Evolutionary conservation across 2,888 invertebrate genomes (phyloP).

Genomic region (Timema cristinae): DNA sequence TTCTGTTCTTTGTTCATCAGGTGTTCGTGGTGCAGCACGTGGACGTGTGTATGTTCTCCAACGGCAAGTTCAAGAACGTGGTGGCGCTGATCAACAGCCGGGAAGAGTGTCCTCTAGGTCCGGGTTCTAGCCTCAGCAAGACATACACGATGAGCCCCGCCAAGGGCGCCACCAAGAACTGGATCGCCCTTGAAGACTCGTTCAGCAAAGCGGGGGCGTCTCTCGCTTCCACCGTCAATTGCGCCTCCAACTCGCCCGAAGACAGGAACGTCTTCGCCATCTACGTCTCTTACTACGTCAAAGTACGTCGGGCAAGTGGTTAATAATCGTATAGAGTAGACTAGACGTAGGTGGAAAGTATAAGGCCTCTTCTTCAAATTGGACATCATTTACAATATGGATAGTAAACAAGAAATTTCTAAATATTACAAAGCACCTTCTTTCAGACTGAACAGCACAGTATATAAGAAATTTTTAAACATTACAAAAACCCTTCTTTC

Average conservation of each 20-base stretch:
- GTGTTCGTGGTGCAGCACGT: constrained; percentile 83
- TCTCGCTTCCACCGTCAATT: constrained; percentile 52
- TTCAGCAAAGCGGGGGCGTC: constrained; percentile 60
- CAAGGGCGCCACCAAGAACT: constrained; percentile 78
- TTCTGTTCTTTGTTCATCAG: constrained; percentile 46
- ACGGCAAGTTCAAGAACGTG: constrained; percentile 91
- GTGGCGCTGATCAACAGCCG: constrained; percentile 65
- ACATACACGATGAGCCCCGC: constrained; percentile 66
- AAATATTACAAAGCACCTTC: no score
- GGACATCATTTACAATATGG: no score
- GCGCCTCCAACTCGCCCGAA: constrained; percentile 54
- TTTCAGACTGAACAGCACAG: no score
- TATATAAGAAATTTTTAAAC: no score
- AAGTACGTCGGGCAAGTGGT: constrained; percentile 46
- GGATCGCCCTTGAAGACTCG: constrained; percentile 87
- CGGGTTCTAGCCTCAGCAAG: constrained; percentile 57
- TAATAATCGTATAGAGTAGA: no score
- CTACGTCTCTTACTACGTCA: constrained; percentile 87
- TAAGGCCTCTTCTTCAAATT: no score
- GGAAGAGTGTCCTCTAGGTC: constrained; percentile 61
- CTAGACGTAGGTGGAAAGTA: no score
- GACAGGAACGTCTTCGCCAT: constrained; percentile 86
- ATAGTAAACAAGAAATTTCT: no score
- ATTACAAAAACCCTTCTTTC: no score
- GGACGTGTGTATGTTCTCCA: constrained; percentile 92